Percentiles rank a stretch among this genome's conserved stretches.
These are phyloP conservation scores for Pseudochaenichthys georgianus DNA, from an alignment of 2,797 vertebrate species.

Conservation along the genomic window DNA sequence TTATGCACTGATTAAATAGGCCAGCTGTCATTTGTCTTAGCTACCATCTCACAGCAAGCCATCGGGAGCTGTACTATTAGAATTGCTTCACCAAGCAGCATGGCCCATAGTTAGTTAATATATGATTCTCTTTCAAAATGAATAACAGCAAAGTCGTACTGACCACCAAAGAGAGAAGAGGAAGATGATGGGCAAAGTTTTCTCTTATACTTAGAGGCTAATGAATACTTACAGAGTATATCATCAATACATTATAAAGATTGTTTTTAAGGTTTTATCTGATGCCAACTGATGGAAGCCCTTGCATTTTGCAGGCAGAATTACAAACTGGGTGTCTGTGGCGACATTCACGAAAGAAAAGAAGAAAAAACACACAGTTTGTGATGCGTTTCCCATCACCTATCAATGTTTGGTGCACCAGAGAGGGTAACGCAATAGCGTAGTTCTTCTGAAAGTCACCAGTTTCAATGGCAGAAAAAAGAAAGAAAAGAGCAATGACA, in stretches of 20 bases:
- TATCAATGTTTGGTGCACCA: no score
- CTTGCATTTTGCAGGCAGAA: no score
- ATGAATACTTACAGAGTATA: no score
- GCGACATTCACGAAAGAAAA: no score
- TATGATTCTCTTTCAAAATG: conserved; percentile 66
- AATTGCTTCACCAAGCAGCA: conserved; percentile 61
- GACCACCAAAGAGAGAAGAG: conserved; percentile 49
- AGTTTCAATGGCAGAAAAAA: no score
- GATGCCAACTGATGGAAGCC: background rate
- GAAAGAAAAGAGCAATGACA: no score
- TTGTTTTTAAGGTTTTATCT: background rate
- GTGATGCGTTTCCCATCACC: no score
- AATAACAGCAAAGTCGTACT: conserved; percentile 63
- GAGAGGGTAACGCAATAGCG: no score
- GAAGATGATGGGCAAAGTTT: conserved; percentile 46
- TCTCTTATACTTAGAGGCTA: conserved; percentile 8
- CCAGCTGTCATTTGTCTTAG: conserved; percentile 75
- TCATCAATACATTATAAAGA: no score
- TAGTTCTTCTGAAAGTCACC: no score
- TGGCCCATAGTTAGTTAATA: conserved; percentile 48
- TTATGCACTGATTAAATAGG: conserved; percentile 75
- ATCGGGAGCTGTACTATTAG: conserved; percentile 66
- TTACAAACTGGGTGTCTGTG: no score
- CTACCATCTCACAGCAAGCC: conserved; percentile 63
- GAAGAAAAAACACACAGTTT: no score